Percentiles rank a stretch among this genome's conserved stretches.
phyloP scores from a whole-genome alignment of 2,113 vertebrate species.

The Microtus ochrogaster region DNA sequence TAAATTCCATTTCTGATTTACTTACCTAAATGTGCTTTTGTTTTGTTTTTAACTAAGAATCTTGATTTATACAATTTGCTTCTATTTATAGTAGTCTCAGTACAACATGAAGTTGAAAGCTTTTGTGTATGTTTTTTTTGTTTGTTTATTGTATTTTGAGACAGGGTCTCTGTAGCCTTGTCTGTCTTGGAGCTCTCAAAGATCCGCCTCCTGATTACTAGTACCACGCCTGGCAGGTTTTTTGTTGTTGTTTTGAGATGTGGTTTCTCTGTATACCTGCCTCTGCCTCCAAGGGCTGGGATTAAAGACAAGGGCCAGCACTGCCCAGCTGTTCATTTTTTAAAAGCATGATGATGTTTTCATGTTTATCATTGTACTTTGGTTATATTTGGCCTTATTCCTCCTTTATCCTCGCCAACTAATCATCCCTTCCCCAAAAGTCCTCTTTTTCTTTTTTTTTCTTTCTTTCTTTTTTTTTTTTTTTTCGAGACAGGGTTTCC shows the following conservation, averaged over 20 bases:
- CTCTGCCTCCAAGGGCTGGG: not conserved
- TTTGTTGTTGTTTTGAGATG: not conserved
- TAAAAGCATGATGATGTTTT: not conserved
- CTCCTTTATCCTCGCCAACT: not conserved
- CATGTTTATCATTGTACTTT: not conserved
- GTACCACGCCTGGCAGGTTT: not conserved
- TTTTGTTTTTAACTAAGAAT: not conserved
- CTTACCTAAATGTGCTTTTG: not conserved
- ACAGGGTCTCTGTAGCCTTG: not conserved
- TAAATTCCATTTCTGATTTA: slow-evolving; percentile 57
- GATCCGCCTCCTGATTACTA: not conserved
- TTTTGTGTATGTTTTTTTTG: not conserved
- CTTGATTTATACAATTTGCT: slow-evolving; percentile 37
- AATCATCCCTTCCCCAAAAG: not conserved
- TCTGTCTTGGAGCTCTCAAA: not conserved
- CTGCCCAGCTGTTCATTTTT: not conserved
- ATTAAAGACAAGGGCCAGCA: not conserved
- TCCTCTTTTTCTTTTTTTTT: not conserved
- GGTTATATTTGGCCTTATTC: not conserved
- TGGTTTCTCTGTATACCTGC: not conserved
- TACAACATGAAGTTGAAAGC: not conserved
- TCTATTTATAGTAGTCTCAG: slow-evolving; percentile 20
- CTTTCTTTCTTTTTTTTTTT: no score
- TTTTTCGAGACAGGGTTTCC: no score
- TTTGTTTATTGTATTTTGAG: not conserved